These are phyloP conservation scores for Rotaria magnacalcarata DNA, from an alignment of 2,888 invertebrate genomes.

Conservation along the genomic window DNA sequence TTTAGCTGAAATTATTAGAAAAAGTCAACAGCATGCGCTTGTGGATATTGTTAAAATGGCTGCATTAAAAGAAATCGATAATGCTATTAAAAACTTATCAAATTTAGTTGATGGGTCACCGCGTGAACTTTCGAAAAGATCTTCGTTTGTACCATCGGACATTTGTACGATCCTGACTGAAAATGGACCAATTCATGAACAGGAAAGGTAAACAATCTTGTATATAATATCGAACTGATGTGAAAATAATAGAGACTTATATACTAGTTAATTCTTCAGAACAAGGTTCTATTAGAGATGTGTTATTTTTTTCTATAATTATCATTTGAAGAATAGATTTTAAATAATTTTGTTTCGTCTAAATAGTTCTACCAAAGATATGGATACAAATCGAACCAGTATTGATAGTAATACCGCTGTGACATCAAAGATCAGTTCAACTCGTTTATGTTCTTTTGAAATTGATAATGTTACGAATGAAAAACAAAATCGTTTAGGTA, in stretches of 20 bases:
- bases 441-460: not conserved
- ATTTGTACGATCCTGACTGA: not conserved
- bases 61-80: constrained; percentile 11
- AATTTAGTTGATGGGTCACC: not conserved
- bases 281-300: too few species aligned
- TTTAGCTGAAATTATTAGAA: not conserved
- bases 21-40: not conserved
- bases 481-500: not conserved
- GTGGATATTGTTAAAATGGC: not conserved
- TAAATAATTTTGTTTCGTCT: too few species aligned
- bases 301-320: too few species aligned
- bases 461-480: not conserved
- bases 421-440: not conserved
- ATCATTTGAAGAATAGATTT: too few species aligned
- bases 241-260: too few species aligned
- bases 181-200: not conserved
- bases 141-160: too few species aligned
- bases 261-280: too few species aligned
- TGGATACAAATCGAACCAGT: not conserved
- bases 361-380: not conserved
- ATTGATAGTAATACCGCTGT: not conserved
- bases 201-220: not conserved
- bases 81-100: not conserved
- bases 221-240: too few species aligned
- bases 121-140: not conserved